Conservation (phyloP, 2,113 vertebrate species). For the Parus major region DNA sequence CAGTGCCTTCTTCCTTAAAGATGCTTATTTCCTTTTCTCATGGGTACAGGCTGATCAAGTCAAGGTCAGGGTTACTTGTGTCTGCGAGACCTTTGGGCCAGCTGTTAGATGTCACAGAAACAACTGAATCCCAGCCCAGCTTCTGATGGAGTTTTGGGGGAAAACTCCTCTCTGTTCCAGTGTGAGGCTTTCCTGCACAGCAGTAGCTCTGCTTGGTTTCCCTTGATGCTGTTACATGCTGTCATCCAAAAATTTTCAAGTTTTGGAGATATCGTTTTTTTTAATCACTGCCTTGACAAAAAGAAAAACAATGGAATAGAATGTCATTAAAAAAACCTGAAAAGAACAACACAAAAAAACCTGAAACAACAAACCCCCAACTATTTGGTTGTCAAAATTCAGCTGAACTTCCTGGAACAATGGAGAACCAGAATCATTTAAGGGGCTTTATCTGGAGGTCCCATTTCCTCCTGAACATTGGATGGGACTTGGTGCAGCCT, state of each 20-base stretch:
- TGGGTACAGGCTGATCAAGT: too few species aligned
- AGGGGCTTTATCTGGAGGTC: neutral
- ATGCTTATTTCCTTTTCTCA: too few species aligned
- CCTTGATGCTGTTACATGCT: neutral
- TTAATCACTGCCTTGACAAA: neutral
- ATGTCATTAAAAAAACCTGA: neutral
- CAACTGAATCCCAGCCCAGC: neutral
- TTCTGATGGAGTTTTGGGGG: neutral
- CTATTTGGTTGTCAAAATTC: neutral
- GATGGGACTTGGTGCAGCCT: neutral
- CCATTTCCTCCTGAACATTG: neutral
- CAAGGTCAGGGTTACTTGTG: too few species aligned
- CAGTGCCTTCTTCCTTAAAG: too few species aligned
- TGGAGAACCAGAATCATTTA: neutral
- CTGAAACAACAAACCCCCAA: fast-evolving
- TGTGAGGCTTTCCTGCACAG: neutral
- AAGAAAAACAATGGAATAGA: neutral
- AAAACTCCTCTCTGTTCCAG: neutral
- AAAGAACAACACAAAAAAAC: too few species aligned
- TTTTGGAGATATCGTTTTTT: neutral
- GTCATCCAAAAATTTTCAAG: neutral
- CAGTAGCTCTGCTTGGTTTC: neutral
- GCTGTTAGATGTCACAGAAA: neutral
- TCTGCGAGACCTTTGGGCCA: neutral
- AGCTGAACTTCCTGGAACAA: neutral